phyloP scores from a whole-genome alignment of 2,113 vertebrate species.

The Corythornis madagascariensis region DNA sequence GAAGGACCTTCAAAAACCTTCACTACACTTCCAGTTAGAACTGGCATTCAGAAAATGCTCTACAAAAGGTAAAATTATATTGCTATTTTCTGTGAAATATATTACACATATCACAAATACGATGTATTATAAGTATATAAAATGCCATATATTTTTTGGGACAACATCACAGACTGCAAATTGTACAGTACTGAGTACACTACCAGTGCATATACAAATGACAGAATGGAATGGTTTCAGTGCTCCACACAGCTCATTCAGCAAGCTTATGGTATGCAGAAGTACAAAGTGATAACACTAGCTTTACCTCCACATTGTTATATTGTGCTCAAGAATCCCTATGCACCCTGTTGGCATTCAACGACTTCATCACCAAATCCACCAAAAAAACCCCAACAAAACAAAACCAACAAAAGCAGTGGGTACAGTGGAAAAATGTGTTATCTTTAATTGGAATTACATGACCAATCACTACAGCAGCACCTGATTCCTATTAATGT shows the following conservation, averaged over 20 bases:
- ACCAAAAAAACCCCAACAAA: not conserved
- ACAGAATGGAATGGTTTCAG: not conserved
- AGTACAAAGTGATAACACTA: not conserved
- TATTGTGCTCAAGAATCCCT: not conserved
- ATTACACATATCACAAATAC: not conserved
- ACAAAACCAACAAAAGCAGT: not conserved
- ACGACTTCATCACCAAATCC: not conserved
- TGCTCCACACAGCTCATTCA: not conserved
- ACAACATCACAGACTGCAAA: not conserved
- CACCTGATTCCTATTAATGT: not conserved
- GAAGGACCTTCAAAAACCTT: not conserved
- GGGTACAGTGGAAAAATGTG: fast-evolving
- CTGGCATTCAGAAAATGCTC: not conserved
- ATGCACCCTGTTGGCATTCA: fast-evolving
- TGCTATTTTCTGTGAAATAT: not conserved
- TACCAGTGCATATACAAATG: not conserved
- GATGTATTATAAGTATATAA: not conserved
- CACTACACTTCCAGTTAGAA: not conserved
- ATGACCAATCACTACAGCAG: not conserved
- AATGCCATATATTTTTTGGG: not conserved
- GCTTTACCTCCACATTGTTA: not conserved
- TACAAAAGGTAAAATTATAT: not conserved
- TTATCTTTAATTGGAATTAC: not conserved
- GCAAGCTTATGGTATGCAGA: not conserved
- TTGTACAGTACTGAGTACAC: not conserved